Conservation (phyloP, 2,888 invertebrate species). For the Caenorhabditis sp. region DNA sequence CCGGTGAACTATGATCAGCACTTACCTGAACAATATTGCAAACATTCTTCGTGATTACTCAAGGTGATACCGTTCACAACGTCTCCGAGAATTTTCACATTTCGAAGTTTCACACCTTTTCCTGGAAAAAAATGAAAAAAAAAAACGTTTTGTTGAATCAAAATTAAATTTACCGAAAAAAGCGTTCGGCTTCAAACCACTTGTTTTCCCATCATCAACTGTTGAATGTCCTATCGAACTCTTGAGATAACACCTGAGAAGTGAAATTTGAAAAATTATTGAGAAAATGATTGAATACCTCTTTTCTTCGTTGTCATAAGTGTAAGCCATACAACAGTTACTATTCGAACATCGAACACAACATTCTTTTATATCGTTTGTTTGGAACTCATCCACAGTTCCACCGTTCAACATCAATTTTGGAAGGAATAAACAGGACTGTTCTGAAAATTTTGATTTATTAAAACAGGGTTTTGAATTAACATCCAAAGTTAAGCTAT, state of each 20-base stretch:
- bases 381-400: conserved; percentile 63
- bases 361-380: conserved; percentile 52
- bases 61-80: conserved; percentile 48
- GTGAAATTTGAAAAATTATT: too few species aligned
- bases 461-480: too few species aligned
- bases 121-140: conserved; percentile 41
- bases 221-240: conserved; percentile 63
- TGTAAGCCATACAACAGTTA: conserved; percentile 63
- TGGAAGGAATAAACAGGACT: conserved; percentile 63
- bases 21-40: conserved; percentile 63
- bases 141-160: not conserved
- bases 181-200: conserved; percentile 64
- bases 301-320: conserved; percentile 36
- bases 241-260: conserved; percentile 63
- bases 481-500: too few species aligned
- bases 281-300: conserved; percentile 38
- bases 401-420: conserved; percentile 62
- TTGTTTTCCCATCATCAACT: conserved; percentile 54
- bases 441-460: too few species aligned
- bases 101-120: conserved; percentile 54
- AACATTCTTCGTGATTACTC: conserved; percentile 60
- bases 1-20: not conserved
- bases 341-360: conserved; percentile 50
- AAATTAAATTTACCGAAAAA: conserved; percentile 38
- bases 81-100: conserved; percentile 61